Base-by-base conservation (phyloP, 92 coral and sea anemone species). In the Ricordea florida region DNA sequence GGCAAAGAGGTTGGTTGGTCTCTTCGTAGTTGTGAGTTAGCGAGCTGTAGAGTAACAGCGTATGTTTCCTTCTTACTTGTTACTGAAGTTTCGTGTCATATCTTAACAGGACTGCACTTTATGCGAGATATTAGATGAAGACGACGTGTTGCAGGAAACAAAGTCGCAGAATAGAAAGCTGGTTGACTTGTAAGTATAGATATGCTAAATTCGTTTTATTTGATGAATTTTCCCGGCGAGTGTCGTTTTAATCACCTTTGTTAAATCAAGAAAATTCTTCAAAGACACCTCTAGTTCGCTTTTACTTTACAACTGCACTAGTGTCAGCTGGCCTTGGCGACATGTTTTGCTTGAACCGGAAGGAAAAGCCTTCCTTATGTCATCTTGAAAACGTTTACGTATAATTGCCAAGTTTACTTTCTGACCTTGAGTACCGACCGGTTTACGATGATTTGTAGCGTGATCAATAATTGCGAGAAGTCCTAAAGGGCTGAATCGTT, bases 101-200 rank as follows among this genome's bases (percentile, higher is more conserved):
- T 10, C 23, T 6, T 7, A 15, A 32, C 14, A 93, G 99, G 97
- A 92, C 41, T 96, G 99, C 45, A 92, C 99, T 31, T 70, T 96
- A 62, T 31, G 82, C 60, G 99, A 96, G 72, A 86, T 96, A 21
- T 67, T 96, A 67, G 99, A 96, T 46, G 99, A 96, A 56, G 99
- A 96, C 51, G 99, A 96, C 35, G 99, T 96, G 14, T 70, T 96
- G n/a, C 99, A 96, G 74, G 99, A 96, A 57, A 92, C 97, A 56
- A 96, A 96, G 84, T 96, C 99, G n/a, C 99, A 96, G 56, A 96
- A 96, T 77, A 83, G 99, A 62, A 96, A 96, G 57, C 85, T 96
- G 71, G 75, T 96, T 6, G 97, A 96, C 62, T 96, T 92, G 99
- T 96, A 72, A 96, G 99, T 96, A 61, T 9, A 53, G 29, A 24